phyloP scores from a whole-genome alignment of 2,797 vertebrate genomes.

The Myotis daubentonii region DNA sequence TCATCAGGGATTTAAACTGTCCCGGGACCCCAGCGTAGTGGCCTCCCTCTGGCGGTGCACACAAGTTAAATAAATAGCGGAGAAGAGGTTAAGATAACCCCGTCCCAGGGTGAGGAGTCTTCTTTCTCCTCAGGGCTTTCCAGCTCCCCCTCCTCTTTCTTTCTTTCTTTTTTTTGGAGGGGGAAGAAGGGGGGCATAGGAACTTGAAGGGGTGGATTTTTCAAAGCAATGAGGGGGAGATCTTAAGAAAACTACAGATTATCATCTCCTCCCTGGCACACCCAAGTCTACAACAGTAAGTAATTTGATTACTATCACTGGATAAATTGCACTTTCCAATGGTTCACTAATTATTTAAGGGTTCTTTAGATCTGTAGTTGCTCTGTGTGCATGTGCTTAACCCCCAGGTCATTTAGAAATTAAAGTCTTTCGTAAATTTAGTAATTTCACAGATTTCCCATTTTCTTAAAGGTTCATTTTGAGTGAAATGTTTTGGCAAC shows the following conservation, averaged over 20 bases:
- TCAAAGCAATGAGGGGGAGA: conserved; percentile 27
- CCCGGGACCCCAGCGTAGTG: conserved; percentile 57
- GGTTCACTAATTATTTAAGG: conserved; percentile 46
- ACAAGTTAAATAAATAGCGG: conserved; percentile 76
- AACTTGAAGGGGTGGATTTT: conserved; percentile 33
- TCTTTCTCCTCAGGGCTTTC: conserved; percentile 62
- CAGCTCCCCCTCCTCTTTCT: not conserved
- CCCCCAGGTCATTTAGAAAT: conserved; percentile 59
- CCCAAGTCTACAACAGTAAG: not conserved
- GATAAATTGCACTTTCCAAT: not conserved
- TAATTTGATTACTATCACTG: conserved; percentile 34
- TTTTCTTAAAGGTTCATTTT: conserved; percentile 63
- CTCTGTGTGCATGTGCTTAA: conserved; percentile 17
- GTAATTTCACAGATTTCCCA: conserved; percentile 66
- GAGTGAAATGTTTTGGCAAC: conserved; percentile 64
- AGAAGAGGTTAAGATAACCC: conserved; percentile 78
- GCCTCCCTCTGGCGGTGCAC: conserved; percentile 62
- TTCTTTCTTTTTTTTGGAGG: not conserved
- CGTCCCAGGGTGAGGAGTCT: conserved; percentile 36
- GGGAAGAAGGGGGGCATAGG: not conserved
- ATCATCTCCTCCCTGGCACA: not conserved
- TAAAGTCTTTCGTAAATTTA: conserved; percentile 67
- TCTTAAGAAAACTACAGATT: conserved; percentile 50
- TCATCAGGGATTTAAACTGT: conserved; percentile 67
- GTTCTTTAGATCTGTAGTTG: not conserved